These are phyloP conservation scores for Taenioides sp. DNA, from an alignment of 2,797 vertebrate genomes.

Conservation along the genomic window DNA sequence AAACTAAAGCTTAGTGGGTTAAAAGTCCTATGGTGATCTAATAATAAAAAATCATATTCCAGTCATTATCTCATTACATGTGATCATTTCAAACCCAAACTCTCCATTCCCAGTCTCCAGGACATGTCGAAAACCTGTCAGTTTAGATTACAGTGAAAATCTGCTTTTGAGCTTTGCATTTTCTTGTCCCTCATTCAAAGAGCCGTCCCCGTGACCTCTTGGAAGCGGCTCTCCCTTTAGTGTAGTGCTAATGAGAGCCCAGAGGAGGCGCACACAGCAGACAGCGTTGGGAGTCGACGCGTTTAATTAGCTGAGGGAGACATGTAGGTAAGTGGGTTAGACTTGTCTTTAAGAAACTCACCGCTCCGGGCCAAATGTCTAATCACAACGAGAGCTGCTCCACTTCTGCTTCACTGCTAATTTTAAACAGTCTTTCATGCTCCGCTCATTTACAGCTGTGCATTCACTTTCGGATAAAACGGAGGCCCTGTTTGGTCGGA, in stretches of 20 bases:
- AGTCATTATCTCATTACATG: not conserved
- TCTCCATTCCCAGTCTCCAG: not conserved
- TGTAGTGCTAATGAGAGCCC: not conserved
- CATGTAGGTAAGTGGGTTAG: slow-evolving; percentile 15
- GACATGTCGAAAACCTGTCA: not conserved
- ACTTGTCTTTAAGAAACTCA: slow-evolving; percentile 7
- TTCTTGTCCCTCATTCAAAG: not conserved
- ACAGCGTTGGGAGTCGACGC: not conserved
- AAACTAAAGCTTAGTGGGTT: too few species aligned
- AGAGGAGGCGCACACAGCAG: slow-evolving; percentile 8
- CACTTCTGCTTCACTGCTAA: slow-evolving; percentile 10
- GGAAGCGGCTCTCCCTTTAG: not conserved
- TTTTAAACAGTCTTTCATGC: slow-evolving; percentile 11
- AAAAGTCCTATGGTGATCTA: not conserved
- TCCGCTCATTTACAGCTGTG: not conserved
- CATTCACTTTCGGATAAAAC: not conserved
- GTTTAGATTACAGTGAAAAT: not conserved
- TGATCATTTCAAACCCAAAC: not conserved
- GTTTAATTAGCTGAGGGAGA: slow-evolving; percentile 5
- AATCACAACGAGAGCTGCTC: slow-evolving; percentile 2
- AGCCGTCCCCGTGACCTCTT: not conserved
- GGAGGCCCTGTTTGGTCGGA: not conserved
- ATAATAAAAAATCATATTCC: not conserved
- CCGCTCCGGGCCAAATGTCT: slow-evolving; percentile 6
- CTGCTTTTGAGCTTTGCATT: not conserved